phyloP scores from a whole-genome alignment of 37 sponge, comb jelly and placozoan species.

The Tethya wilhelma region DNA sequence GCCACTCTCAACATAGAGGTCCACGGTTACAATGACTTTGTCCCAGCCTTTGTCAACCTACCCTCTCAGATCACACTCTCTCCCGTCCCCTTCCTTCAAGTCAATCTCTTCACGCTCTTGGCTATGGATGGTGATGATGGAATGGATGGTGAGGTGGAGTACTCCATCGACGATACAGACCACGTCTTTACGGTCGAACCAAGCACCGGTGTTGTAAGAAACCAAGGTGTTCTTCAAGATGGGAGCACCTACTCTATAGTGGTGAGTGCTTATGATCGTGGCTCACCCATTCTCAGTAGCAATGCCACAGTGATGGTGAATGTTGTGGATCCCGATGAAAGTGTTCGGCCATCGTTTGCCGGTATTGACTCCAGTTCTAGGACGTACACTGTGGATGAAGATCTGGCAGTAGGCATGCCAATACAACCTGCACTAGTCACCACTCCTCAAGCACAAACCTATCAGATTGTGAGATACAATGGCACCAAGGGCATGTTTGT shows the following conservation, averaged over 20 bases:
- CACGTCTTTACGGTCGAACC: slow-evolving; percentile 43
- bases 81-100: slow-evolving; percentile 12
- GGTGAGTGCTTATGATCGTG: slow-evolving; percentile 47
- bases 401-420: not conserved
- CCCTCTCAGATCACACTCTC: slow-evolving; percentile 38
- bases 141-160: slow-evolving; percentile 2
- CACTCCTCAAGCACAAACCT: slow-evolving; percentile 9
- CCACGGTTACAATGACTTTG: slow-evolving; percentile 42
- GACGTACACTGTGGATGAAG: not conserved
- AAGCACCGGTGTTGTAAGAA: slow-evolving; percentile 54
- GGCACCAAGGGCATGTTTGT: slow-evolving; percentile 11
- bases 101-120: slow-evolving; percentile 26
- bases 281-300: not conserved
- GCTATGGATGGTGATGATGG: slow-evolving; percentile 71
- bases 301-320: slow-evolving; percentile 19
- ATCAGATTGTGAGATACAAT: slow-evolving; percentile 21
- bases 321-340: not conserved
- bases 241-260: slow-evolving; percentile 3
- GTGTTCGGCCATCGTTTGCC: slow-evolving; percentile 1
- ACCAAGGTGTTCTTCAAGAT: slow-evolving; percentile 14
- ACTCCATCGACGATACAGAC: not conserved
- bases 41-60: slow-evolving; percentile 21
- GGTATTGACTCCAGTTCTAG: not conserved
- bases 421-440: not conserved
- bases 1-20: slow-evolving; percentile 37